Percentiles rank a stretch among this genome's conserved stretches.
Evolutionary conservation across 2,113 vertebrate genomes (phyloP).

Genomic region (Crypturellus undulatus): DNA sequence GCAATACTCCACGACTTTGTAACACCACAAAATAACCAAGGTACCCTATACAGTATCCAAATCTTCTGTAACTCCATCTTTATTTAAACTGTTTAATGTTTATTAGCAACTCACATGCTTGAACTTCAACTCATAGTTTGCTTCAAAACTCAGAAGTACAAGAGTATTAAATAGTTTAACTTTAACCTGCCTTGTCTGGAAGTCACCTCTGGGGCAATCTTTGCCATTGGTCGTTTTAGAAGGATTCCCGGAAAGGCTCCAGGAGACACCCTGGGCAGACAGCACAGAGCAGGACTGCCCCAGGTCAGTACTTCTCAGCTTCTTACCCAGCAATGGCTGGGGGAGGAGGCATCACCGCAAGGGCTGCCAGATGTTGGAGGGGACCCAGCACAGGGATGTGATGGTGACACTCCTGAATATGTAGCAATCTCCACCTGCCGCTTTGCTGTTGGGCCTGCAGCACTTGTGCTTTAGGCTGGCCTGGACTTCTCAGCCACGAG

Average conservation of each 20-base stretch:
- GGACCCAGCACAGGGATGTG: neutral
- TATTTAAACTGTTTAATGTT: neutral
- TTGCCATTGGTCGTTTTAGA: neutral
- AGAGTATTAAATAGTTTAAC: neutral
- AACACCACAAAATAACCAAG: slow-evolving; percentile 10
- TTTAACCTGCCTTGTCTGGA: neutral
- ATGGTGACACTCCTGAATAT: neutral
- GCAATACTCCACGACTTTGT: slow-evolving; percentile 27
- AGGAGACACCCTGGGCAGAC: neutral
- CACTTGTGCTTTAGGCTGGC: neutral
- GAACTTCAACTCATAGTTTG: neutral
- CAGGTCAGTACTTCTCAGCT: neutral
- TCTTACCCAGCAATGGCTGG: neutral
- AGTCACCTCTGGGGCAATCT: neutral
- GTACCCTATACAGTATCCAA: neutral
- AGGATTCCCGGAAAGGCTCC: neutral
- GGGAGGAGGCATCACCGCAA: neutral
- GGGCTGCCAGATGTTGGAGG: neutral
- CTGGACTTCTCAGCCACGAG: neutral
- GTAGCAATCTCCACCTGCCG: neutral
- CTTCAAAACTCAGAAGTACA: neutral
- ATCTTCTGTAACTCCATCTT: slow-evolving; percentile 26
- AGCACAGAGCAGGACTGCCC: neutral
- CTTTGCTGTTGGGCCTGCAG: neutral
- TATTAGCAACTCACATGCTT: neutral